These are phyloP conservation scores for Xylota segnis DNA, from an alignment of 2,888 invertebrate species.

Conservation along the genomic window DNA sequence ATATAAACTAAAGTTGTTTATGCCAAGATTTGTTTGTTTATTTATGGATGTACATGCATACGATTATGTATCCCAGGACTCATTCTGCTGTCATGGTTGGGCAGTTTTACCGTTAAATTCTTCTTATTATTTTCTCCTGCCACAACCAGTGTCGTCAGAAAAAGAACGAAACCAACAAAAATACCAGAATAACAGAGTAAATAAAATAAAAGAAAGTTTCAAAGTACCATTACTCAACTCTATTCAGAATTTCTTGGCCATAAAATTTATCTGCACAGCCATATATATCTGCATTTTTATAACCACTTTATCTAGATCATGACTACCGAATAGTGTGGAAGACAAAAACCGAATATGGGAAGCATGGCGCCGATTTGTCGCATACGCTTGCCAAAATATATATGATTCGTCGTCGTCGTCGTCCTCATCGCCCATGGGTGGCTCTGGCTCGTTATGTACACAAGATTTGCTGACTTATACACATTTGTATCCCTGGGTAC, in stretches of 20 bases:
- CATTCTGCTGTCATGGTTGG: slow-evolving; percentile 41
- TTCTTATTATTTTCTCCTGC: slow-evolving; percentile 33
- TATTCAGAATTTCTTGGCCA: slow-evolving; percentile 73
- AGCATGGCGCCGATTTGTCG: slow-evolving; percentile 83
- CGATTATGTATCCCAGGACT: slow-evolving; percentile 11
- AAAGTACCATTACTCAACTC: slow-evolving; percentile 75
- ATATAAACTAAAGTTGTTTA: slow-evolving; percentile 33
- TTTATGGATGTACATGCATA: neutral
- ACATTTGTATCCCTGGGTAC: slow-evolving; percentile 19
- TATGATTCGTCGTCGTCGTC: slow-evolving; percentile 67
- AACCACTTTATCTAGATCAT: slow-evolving; percentile 72
- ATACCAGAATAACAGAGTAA: slow-evolving; percentile 68
- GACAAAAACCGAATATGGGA: slow-evolving; percentile 80
- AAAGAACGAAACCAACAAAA: slow-evolving; percentile 53
- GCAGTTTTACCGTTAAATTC: slow-evolving; percentile 46
- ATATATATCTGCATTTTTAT: slow-evolving; percentile 76
- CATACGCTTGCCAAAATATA: slow-evolving; percentile 81
- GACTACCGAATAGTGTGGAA: slow-evolving; percentile 70
- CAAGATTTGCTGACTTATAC: slow-evolving; percentile 59
- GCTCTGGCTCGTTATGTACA: slow-evolving; percentile 46
- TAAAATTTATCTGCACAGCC: slow-evolving; percentile 76
- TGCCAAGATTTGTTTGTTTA: slow-evolving; percentile 9
- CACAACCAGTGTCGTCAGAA: slow-evolving; percentile 34
- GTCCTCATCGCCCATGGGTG: slow-evolving; percentile 44
- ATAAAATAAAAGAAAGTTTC: slow-evolving; percentile 75